Base-by-base conservation (phyloP, 2,888 invertebrate genomes). In the Megamerina dolium region DNA sequence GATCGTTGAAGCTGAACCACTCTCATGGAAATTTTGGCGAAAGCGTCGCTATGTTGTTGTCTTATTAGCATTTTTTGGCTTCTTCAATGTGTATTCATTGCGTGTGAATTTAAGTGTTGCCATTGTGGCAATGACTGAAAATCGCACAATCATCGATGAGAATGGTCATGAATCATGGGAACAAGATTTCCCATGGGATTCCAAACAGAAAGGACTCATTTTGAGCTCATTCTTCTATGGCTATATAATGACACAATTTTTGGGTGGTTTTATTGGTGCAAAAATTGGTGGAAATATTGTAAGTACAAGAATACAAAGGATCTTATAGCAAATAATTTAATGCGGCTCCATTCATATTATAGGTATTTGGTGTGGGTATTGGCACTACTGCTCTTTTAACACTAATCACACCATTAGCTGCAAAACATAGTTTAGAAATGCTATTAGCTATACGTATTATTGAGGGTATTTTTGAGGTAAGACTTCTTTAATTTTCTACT, bases 71-170 rank as follows among this genome's bases (percentile, higher is more conserved):
- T 90, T 90, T 73, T 79, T 88, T 52, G 89, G 89, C 5, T 88
- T 89, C 71, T 87, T 88, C 74, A 86, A 87, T 57, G 82, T 86
- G 3, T 90, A 89, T 66, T 81, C 87, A 4, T 72, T 90, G 46
- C 75, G 90, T 30, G 91, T 91, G 5, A 93, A 92, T 73, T 76
- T 95, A 52, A 92, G 91, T 52, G 87, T 95, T 13, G 93, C 91
- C 4, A 87, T 95, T 53, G 91, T 95, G 32, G 90, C 91, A 49
- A 95, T 95, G 94, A 89, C 86, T 0, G 81, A 84, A 58, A 78
- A 82, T 18, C 74, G 78, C 47, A 79, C 77, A 36, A 76, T 77
- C 4, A 72, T 73, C 30, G 72, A 79, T 43, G 78, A 75, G 2
- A 79, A 82, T 55, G 86, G 85, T n/a, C 80, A 78, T 1, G 63